Evolutionary conservation across 1,140 invertebrate species (phyloP).

Genomic region (Papilio machaon): DNA sequence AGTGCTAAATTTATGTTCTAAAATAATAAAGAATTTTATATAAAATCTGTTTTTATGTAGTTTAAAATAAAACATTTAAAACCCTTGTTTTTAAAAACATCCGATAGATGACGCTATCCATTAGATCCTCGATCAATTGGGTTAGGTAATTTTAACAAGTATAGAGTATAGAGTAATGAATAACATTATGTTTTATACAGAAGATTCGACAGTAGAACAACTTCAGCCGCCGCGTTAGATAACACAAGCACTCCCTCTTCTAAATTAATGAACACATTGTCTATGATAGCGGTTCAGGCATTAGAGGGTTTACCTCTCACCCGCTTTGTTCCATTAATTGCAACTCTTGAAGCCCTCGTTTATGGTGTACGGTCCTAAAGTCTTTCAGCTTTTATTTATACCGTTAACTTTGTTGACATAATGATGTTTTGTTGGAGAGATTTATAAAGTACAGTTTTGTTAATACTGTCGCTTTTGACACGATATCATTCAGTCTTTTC

Average conservation of each 20-base stretch:
- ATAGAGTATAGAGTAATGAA: too few species aligned
- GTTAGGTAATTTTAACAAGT: too few species aligned
- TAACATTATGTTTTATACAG: too few species aligned
- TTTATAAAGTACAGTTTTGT: neutral
- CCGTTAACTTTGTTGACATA: neutral
- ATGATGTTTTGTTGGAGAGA: neutral
- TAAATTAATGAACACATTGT: conserved; percentile 33
- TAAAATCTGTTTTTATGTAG: too few species aligned
- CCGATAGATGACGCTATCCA: too few species aligned
- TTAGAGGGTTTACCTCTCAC: conserved; percentile 14
- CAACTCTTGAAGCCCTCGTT: conserved; percentile 29
- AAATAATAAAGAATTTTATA: too few species aligned
- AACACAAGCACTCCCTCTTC: conserved; percentile 18
- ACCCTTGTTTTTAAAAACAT: too few species aligned
- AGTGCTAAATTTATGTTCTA: too few species aligned
- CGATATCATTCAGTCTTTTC: too few species aligned
- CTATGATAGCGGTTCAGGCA: conserved; percentile 22
- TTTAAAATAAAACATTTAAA: too few species aligned
- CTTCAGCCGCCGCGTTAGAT: neutral
- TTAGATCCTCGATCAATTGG: too few species aligned
- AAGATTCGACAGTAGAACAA: too few species aligned
- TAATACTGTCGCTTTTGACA: neutral
- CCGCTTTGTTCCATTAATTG: conserved; percentile 34
- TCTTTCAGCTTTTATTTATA: conserved; percentile 17
- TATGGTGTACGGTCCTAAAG: neutral